Conservation (phyloP, 1,140 invertebrate genomes). For the Cydia splendana region DNA sequence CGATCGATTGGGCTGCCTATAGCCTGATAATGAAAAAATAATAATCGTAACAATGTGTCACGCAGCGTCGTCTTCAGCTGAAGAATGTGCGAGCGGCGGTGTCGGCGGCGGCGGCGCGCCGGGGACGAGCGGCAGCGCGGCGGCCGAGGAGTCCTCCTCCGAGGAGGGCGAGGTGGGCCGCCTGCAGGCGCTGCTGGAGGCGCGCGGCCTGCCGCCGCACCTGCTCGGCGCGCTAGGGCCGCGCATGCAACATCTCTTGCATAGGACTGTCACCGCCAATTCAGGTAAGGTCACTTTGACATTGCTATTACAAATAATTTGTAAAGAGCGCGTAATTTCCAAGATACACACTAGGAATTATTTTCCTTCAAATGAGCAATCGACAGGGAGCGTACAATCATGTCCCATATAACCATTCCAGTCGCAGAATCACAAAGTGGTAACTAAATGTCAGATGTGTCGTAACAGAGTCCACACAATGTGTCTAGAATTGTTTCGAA, state of each 20-base stretch:
- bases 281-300: conserved; percentile 79
- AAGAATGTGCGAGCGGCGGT: conserved; percentile 57
- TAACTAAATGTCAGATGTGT: too few relatives aligned
- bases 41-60: conserved; percentile 9
- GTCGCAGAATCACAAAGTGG: too few relatives aligned
- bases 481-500: too few relatives aligned
- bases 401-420: too few relatives aligned
- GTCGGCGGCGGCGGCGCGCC: conserved; percentile 39
- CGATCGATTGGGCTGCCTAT: background rate
- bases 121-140: conserved; percentile 40
- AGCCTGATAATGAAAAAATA: background rate
- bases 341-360: too few relatives aligned
- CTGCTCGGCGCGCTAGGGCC: conserved; percentile 96
- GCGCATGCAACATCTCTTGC: conserved; percentile 97
- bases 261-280: conserved; percentile 94
- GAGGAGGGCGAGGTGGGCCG: conserved; percentile 95
- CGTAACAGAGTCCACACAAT: too few relatives aligned
- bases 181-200: conserved; percentile 94
- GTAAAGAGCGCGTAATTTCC: too few relatives aligned
- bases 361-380: too few relatives aligned
- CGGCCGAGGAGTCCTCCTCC: conserved; percentile 82
- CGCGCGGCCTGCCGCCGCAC: conserved; percentile 96
- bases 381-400: too few relatives aligned
- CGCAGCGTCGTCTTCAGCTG: conserved; percentile 54
- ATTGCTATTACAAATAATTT: too few relatives aligned